A percentile compares a stretch with the other conserved stretches of the same genome.
These are phyloP conservation scores for Morinoia aosen DNA, from an alignment of 2,888 invertebrate genomes.

Conservation along the genomic window DNA sequence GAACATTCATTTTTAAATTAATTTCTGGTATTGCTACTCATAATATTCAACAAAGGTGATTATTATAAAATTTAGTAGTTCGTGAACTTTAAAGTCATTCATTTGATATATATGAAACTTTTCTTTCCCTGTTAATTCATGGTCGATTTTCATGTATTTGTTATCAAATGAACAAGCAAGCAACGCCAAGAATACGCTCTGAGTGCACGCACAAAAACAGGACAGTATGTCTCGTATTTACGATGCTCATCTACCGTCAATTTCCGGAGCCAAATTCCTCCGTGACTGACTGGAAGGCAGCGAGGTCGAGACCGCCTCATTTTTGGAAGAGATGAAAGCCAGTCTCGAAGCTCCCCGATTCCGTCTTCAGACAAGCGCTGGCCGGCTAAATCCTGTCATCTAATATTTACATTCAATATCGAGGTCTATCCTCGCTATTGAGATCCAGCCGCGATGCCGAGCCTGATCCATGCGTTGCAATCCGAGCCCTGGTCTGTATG, in stretches of 20 bases:
- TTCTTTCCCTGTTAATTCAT: neutral
- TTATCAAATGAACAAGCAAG: neutral
- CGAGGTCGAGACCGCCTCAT: neutral
- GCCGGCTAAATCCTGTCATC: slow-evolving; percentile 41
- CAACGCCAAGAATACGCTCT: neutral
- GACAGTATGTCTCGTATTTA: neutral
- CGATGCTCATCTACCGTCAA: neutral
- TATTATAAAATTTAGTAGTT: no score
- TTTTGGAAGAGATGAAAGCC: neutral
- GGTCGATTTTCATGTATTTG: neutral
- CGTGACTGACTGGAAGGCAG: neutral
- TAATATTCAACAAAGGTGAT: no score
- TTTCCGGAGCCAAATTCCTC: neutral
- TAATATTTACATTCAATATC: slow-evolving; percentile 50
- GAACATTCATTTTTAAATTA: no score
- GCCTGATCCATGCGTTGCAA: neutral
- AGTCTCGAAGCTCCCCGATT: neutral
- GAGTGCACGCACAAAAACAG: neutral
- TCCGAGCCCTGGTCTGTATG: neutral
- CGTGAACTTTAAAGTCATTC: no score
- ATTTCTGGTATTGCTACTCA: no score
- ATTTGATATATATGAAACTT: neutral
- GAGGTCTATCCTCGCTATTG: slow-evolving; percentile 27
- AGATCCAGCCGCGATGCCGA: neutral
- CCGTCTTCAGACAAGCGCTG: neutral